A percentile compares a stretch with the other conserved stretches of the same genome.
These are phyloP conservation scores for Pterostichus madidus DNA, from an alignment of 2,888 invertebrate genomes.

Conservation along the genomic window DNA sequence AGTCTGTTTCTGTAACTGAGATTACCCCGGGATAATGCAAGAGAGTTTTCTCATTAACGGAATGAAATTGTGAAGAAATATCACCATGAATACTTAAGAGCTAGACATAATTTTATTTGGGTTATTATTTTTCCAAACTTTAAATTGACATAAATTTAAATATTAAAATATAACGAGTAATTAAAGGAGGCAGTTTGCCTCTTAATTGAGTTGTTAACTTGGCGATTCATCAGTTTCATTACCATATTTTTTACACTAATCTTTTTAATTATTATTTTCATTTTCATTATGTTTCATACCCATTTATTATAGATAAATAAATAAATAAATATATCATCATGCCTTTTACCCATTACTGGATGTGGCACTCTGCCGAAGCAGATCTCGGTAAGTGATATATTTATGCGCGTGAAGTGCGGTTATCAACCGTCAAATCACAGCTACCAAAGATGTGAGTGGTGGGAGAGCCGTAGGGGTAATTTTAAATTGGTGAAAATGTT, in stretches of 20 bases:
- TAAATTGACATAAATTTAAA: slow-evolving; percentile 40
- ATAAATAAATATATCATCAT: no score
- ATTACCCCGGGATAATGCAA: slow-evolving; percentile 11
- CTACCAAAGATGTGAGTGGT: no score
- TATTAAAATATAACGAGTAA: slow-evolving; percentile 30
- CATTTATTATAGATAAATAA: no score
- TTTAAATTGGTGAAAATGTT: no score
- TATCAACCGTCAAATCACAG: no score
- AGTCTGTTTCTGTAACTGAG: slow-evolving; percentile 2
- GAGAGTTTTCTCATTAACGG: neutral
- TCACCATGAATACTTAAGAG: neutral
- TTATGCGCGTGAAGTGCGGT: no score
- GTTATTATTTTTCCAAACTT: slow-evolving; percentile 22
- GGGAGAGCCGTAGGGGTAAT: no score
- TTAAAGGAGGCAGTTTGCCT: slow-evolving; percentile 21
- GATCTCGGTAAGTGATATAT: no score
- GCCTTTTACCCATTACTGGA: no score
- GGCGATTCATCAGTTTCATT: slow-evolving; percentile 18
- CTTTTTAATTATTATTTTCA: slow-evolving; percentile 37
- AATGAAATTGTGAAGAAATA: neutral
- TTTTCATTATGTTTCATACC: slow-evolving; percentile 8
- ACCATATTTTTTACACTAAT: slow-evolving; percentile 31
- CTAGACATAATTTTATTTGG: slow-evolving; percentile 13
- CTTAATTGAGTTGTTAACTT: slow-evolving; percentile 41
- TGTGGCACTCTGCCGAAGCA: no score